Conservation (phyloP, 2,113 vertebrate species). For the Tringa solitaria region DNA sequence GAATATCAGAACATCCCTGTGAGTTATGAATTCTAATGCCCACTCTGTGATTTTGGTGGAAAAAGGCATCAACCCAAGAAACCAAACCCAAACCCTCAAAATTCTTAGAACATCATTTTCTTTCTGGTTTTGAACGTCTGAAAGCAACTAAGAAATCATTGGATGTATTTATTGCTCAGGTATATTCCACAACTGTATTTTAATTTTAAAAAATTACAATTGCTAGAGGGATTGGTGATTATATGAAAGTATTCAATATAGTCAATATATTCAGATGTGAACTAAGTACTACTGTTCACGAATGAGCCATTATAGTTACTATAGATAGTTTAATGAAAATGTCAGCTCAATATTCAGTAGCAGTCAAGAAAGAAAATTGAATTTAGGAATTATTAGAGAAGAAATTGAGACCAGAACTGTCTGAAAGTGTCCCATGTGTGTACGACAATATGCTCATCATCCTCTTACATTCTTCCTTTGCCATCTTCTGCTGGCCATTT, state of each 20-base stretch:
- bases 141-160: background rate
- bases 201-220: background rate
- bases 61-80: background rate
- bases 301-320: background rate
- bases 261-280: background rate
- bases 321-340: conserved; percentile 24
- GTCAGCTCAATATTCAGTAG: background rate
- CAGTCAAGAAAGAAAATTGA: conserved; percentile 16
- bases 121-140: background rate
- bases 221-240: background rate
- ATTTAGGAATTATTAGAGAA: background rate
- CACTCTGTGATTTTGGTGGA: background rate
- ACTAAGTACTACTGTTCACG: background rate
- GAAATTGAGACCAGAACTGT: background rate
- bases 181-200: background rate
- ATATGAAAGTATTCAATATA: background rate
- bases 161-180: background rate
- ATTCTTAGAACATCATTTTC: background rate
- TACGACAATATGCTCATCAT: background rate
- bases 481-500: background rate
- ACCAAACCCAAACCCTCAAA: background rate
- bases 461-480: background rate
- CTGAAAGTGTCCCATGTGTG: background rate
- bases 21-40: background rate
- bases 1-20: background rate